Percentiles rank a stretch among this genome's conserved stretches.
Conservation (phyloP, 1,140 invertebrate species). For the Leptopilina boulardi region DNA sequence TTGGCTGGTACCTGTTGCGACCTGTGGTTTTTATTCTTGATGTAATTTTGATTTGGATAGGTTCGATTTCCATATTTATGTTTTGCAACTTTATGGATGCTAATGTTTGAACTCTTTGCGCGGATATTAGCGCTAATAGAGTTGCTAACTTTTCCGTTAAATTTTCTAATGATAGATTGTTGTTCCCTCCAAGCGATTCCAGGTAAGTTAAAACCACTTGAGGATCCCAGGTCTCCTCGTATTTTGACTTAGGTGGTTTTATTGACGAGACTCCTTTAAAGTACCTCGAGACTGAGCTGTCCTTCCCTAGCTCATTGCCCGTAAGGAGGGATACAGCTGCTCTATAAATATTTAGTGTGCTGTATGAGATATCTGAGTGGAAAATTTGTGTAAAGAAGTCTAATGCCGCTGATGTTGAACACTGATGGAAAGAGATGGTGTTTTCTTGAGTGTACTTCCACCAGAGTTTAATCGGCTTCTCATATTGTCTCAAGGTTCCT, state of each 20-base stretch:
- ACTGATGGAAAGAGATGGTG: too few relatives aligned
- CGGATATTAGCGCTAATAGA: not conserved
- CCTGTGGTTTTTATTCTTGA: too few relatives aligned
- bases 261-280: slow-evolving; percentile 20
- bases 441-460: too few relatives aligned
- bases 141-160: not conserved
- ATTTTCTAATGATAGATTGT: not conserved
- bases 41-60: too few relatives aligned
- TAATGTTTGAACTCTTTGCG: too few relatives aligned
- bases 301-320: not conserved
- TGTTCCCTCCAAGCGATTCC: not conserved
- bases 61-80: too few relatives aligned
- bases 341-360: not conserved
- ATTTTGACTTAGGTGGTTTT: slow-evolving; percentile 35
- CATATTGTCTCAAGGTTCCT: not conserved
- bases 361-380: not conserved
- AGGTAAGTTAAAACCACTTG: not conserved
- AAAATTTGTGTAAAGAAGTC: not conserved
- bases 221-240: slow-evolving; percentile 21
- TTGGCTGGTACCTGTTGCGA: too few relatives aligned
- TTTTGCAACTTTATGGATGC: too few relatives aligned
- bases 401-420: not conserved
- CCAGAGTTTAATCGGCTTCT: not conserved
- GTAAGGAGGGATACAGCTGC: not conserved
- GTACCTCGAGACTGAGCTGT: not conserved